A percentile compares a stretch with the other conserved stretches of the same genome.
Conservation (phyloP, 1,140 invertebrate species). For the Temnothorax longispinosus region DNA sequence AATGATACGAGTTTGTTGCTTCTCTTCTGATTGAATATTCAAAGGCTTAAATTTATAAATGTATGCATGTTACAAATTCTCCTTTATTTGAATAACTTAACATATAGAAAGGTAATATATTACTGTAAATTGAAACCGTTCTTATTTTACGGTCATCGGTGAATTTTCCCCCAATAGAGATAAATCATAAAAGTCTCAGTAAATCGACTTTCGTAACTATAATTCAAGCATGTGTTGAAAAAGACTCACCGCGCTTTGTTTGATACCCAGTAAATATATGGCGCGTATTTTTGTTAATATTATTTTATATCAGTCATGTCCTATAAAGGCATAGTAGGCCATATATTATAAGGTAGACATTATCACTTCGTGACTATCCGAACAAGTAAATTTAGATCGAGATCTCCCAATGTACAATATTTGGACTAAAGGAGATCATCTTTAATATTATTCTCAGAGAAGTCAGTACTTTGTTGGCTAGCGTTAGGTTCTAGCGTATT, state of each 20-base stretch:
- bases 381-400: neutral
- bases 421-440: neutral
- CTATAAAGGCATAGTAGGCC: constrained; percentile 13
- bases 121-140: neutral
- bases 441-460: constrained; percentile 44
- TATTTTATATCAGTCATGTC: constrained; percentile 29
- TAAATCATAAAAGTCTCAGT: neutral
- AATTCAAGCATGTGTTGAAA: neutral
- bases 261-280: constrained; percentile 9
- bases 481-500: neutral
- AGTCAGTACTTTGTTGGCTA: constrained; percentile 8
- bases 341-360: constrained; percentile 20
- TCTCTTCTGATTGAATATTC: neutral
- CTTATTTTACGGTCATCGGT: neutral
- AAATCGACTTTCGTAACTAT: neutral
- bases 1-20: neutral
- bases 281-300: neutral
- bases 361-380: neutral
- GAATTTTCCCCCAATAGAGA: neutral
- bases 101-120: neutral
- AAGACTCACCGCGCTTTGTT: neutral
- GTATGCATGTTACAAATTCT: neutral
- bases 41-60: neutral
- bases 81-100: neutral
- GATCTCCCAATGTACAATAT: neutral